A percentile compares a stretch with the other conserved stretches of the same genome.
phyloP scores from a whole-genome alignment of 2,113 vertebrate genomes.

The Etheostoma cragini region DNA sequence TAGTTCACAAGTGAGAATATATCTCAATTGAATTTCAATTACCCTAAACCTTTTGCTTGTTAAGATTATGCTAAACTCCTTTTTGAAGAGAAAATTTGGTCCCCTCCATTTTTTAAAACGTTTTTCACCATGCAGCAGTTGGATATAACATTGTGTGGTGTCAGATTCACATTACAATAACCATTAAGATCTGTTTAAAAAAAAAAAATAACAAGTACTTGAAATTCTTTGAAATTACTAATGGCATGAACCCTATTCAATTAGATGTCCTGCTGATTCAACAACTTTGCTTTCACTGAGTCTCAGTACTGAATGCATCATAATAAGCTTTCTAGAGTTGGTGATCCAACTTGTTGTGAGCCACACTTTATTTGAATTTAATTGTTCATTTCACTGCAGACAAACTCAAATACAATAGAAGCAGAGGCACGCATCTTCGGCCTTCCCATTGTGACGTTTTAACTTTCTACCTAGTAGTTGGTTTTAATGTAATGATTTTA shows the following conservation, averaged over 20 bases:
- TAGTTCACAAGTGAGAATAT: slow-evolving; percentile 9
- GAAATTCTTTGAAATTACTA: background rate
- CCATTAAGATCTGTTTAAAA: too few relatives aligned
- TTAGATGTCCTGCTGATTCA: background rate
- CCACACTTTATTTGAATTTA: background rate
- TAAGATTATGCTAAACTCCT: background rate
- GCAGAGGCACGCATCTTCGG: background rate
- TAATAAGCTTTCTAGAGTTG: background rate
- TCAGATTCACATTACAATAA: background rate
- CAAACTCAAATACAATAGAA: background rate
- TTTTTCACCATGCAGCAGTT: background rate
- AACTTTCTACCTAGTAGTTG: background rate
- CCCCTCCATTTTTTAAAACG: background rate
- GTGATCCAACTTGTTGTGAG: too few relatives aligned
- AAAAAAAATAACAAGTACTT: background rate
- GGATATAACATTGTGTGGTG: background rate
- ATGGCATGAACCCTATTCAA: background rate
- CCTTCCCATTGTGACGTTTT: background rate
- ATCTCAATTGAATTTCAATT: slow-evolving; percentile 2
- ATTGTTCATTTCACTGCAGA: background rate
- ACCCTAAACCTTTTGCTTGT: background rate
- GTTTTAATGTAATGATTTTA: background rate
- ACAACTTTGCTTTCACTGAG: slow-evolving; percentile 8
- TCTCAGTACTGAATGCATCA: slow-evolving; percentile 13
- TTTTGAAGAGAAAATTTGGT: slow-evolving; percentile 16